Evolutionary conservation across 2,888 invertebrate species (phyloP).

Genomic region (Gari tellinella): DNA sequence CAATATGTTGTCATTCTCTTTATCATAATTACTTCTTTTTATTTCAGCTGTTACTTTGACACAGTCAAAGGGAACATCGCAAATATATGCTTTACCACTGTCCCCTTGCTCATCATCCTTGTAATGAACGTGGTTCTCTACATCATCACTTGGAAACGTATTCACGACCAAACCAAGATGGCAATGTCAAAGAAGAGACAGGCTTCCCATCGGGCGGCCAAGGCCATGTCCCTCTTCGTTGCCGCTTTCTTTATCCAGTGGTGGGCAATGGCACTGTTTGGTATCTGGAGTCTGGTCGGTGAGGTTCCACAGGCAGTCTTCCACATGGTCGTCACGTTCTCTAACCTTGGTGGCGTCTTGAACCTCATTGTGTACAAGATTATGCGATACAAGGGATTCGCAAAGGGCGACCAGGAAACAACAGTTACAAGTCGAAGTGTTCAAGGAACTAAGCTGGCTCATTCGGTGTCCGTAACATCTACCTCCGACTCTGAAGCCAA

Average conservation of each 20-base stretch:
- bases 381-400: constrained; percentile 27
- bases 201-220: constrained; percentile 59
- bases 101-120: constrained; percentile 48
- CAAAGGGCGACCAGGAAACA: constrained; percentile 31
- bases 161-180: constrained; percentile 35
- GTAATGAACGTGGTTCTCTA: constrained; percentile 55
- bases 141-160: constrained; percentile 57
- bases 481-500: too few relatives aligned
- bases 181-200: constrained; percentile 32
- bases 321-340: constrained; percentile 60
- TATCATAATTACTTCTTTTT: too few relatives aligned
- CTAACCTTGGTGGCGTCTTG: constrained; percentile 58
- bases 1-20: too few relatives aligned
- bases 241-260: constrained; percentile 63
- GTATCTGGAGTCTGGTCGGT: constrained; percentile 46
- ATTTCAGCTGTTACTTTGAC: constrained; percentile 63
- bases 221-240: constrained; percentile 62
- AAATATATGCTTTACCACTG: constrained; percentile 59
- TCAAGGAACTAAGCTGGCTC: too few relatives aligned
- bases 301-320: constrained; percentile 54
- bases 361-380: constrained; percentile 55
- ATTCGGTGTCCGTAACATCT: too few relatives aligned
- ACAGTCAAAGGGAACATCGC: constrained; percentile 52
- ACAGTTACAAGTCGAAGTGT: background rate
- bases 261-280: constrained; percentile 62